phyloP scores from a whole-genome alignment of 2,888 invertebrate species.

The Parthenolecanium corni region DNA sequence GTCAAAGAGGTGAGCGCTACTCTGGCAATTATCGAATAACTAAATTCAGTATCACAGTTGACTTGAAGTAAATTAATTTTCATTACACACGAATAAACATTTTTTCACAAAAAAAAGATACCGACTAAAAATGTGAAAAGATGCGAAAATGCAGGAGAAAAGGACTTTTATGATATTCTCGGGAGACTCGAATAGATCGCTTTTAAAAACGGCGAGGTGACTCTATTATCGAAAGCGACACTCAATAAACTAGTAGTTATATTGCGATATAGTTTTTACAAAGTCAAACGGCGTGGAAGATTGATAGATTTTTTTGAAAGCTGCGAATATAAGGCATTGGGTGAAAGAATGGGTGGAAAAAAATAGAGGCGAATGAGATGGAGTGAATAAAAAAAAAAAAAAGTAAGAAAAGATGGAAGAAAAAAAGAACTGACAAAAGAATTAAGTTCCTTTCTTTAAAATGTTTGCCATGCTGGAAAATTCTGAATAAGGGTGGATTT shows the following conservation, averaged over 20 bases:
- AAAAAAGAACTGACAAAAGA: constrained; percentile 16
- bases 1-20: no score
- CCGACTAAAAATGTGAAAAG: neutral
- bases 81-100: neutral
- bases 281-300: constrained; percentile 25
- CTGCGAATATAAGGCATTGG: constrained; percentile 17
- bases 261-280: constrained; percentile 24
- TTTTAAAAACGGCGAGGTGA: constrained; percentile 15
- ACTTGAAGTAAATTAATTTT: neutral
- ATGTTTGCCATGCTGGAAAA: constrained; percentile 23
- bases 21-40: neutral
- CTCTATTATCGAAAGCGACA: constrained; percentile 25
- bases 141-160: neutral
- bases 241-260: constrained; percentile 24
- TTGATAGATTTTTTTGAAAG: constrained; percentile 21
- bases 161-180: neutral
- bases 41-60: neutral
- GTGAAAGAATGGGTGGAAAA: no score
- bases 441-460: constrained; percentile 24
- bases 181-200: neutral
- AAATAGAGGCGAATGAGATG: no score
- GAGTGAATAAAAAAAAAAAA: no score
- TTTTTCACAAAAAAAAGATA: neutral
- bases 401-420: no score
- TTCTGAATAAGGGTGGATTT: constrained; percentile 23